Evolutionary conservation across 2,888 invertebrate genomes (phyloP).

Genomic region (Caenorhabditis macrosperma): DNA sequence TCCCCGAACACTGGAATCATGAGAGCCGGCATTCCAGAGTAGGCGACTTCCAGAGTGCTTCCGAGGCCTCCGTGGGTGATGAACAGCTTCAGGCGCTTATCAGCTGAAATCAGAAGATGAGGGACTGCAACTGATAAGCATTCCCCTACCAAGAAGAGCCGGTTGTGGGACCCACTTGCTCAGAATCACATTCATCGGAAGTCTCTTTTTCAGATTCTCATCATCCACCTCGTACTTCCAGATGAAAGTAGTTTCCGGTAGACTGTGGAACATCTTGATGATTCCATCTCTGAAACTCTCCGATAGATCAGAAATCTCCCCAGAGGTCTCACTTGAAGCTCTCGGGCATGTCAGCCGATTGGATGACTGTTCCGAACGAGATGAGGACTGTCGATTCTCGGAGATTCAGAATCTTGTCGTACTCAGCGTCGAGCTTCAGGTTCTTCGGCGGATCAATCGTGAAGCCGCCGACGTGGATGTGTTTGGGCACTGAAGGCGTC

Average conservation of each 20-base stretch:
- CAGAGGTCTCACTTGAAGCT: slow-evolving; percentile 5
- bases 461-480: slow-evolving; percentile 18
- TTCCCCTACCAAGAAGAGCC: slow-evolving; percentile 9
- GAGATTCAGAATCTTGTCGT: slow-evolving; percentile 5
- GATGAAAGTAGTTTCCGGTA: slow-evolving; percentile 44
- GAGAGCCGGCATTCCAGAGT: slow-evolving; percentile 32
- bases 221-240: slow-evolving; percentile 53
- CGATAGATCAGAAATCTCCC: background rate
- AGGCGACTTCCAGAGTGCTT: slow-evolving; percentile 41
- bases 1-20: slow-evolving; percentile 49
- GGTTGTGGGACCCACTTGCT: slow-evolving; percentile 50
- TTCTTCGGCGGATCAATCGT: slow-evolving; percentile 21
- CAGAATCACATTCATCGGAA: slow-evolving; percentile 37
- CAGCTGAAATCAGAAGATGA: slow-evolving; percentile 12
- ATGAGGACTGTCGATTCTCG: slow-evolving; percentile 17
- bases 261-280: slow-evolving; percentile 26
- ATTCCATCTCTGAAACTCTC: slow-evolving; percentile 19
- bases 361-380: slow-evolving; percentile 27
- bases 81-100: slow-evolving; percentile 27
- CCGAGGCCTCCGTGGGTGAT: slow-evolving; percentile 43
- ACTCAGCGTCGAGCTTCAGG: slow-evolving; percentile 13
- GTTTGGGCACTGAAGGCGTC: slow-evolving; percentile 11
- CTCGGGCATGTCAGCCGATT: slow-evolving; percentile 21
- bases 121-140: too few species aligned
- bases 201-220: slow-evolving; percentile 8